Base-by-base conservation (phyloP, 2,113 vertebrate species). In the Scalopus aquaticus region DNA sequence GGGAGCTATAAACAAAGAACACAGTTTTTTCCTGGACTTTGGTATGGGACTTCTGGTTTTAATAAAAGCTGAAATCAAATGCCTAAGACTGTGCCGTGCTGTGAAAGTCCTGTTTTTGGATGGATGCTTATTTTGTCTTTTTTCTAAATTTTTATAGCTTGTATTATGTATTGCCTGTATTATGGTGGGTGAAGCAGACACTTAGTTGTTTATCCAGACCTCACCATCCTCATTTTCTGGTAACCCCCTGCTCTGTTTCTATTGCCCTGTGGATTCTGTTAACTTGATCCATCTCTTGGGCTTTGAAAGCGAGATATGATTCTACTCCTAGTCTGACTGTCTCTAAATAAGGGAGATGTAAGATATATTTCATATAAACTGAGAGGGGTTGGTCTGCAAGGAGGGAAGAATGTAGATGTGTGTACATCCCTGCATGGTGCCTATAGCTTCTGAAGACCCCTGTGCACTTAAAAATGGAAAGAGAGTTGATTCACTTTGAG, bases 31-130 rank as follows among this genome's bases (percentile, higher is more conserved):
- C 15, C 37, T 85, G n/a, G 80, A 35, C 17, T 88, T 88, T 58
- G 42, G 16, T n/a, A 6, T 35, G 13, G 11, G 35, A 46, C 17
- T 5, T 60, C n/a, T 44, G 9, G 8, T 76, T 49, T 90, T 70
- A 90, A 78, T 44, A n/a, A 67, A 54, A 73, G 37, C 46, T 87
- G n/a, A 82, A 32, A 77, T 91, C 51, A 81, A 58, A 76, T 42
- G 24, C 20, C 46, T 19, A 32, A 87, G 72, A 73, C 28, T 58
- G 54, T 10, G 26, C 16, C 39, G 5, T 46, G 30, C 22, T 20
- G 9, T 49, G 32, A 69, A 49, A 82, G 6, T 39, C 73, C 80
- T 90, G 70, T 79, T 20, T 49, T 83, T 77, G 73, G 24, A 89
- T 77, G 51, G 73, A 79, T 30, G 46, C 32, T 49, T 28, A 16